These are phyloP conservation scores for Caenorhabditis wallacei DNA, from an alignment of 2,888 invertebrate genomes.

Conservation along the genomic window DNA sequence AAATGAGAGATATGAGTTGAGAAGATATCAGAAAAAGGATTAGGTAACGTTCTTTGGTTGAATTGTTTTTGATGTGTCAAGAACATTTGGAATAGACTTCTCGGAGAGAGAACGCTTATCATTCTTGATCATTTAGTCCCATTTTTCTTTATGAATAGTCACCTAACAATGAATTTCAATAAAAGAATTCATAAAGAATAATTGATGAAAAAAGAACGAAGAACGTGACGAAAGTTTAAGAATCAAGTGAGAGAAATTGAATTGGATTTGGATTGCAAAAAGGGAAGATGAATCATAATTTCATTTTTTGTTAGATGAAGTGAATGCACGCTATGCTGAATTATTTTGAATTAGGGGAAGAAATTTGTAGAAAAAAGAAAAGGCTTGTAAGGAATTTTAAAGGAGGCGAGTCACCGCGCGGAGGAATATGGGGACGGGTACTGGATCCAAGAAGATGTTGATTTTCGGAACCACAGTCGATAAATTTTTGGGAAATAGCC, in stretches of 20 bases:
- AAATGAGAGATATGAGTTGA: neutral
- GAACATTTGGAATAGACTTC: neutral
- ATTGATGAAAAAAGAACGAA: neutral
- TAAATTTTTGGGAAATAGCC: no score
- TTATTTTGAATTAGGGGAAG: neutral
- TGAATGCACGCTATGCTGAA: neutral
- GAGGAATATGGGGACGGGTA: no score
- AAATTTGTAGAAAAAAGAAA: no score
- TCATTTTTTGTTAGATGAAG: neutral
- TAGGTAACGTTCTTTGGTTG: no score
- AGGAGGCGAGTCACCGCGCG: no score
- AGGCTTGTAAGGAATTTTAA: no score
- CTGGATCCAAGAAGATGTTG: no score
- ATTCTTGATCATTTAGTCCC: no score
- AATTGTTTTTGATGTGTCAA: neutral
- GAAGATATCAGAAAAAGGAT: no score
- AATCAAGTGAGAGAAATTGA: neutral
- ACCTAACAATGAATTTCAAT: neutral
- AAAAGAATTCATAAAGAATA: no score
- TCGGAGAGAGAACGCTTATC: neutral
- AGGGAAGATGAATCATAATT: constrained; percentile 2
- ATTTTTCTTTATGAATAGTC: neutral
- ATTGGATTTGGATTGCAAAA: neutral
- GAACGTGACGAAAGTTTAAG: neutral
- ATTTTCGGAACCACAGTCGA: no score